Percentiles rank a stretch among this genome's conserved stretches.
Conservation (phyloP, 2,113 vertebrate species). For the Chamaetylas fuelleborni region DNA sequence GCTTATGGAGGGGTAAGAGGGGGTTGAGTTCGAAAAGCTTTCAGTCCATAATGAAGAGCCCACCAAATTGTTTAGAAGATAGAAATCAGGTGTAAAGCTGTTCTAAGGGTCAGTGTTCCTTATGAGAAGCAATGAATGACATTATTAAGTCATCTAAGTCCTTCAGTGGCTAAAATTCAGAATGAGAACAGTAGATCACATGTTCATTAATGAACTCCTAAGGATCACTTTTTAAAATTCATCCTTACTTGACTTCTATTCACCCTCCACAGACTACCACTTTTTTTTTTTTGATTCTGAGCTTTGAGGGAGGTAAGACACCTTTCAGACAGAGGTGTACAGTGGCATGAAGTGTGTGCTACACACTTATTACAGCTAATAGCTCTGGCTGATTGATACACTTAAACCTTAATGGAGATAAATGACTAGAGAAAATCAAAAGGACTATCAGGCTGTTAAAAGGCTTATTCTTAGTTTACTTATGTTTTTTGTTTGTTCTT, state of each 20-base stretch:
- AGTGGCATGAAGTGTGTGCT: background rate
- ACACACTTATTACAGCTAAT: background rate
- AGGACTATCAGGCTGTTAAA: background rate
- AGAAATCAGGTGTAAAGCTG: background rate
- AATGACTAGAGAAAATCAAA: background rate
- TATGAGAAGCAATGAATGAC: background rate
- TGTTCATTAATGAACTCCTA: background rate
- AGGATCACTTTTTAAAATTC: background rate
- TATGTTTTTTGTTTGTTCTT: background rate
- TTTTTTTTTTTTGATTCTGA: background rate
- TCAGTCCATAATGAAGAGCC: background rate
- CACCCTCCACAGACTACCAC: background rate
- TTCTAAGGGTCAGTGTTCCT: background rate
- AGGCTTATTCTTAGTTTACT: background rate
- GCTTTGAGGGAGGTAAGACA: background rate
- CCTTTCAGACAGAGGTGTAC: background rate
- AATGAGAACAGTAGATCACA: background rate
- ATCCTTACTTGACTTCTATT: background rate
- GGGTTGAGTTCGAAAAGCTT: background rate
- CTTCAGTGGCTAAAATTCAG: background rate
- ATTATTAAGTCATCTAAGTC: background rate
- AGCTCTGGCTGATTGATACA: background rate
- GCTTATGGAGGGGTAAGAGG: fast-evolving
- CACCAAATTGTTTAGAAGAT: background rate
- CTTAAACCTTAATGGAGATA: background rate